phyloP scores from a whole-genome alignment of 2,888 invertebrate species.

The Leptura quadrifasciata region DNA sequence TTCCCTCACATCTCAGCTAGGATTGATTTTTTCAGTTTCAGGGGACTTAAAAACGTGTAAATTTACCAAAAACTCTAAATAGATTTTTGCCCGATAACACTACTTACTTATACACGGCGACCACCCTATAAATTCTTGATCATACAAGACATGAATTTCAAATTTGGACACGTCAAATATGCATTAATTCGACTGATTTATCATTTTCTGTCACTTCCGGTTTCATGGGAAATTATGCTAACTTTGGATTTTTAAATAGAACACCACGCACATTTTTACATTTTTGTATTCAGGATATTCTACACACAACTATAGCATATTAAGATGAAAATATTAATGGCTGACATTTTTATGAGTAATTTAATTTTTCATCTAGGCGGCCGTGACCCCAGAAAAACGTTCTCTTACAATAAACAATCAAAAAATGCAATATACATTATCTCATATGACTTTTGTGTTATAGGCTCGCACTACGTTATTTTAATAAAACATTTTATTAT shows the following conservation, averaged over 20 bases:
- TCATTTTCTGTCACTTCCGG: background rate
- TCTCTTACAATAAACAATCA: too few relatives aligned
- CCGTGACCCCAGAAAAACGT: background rate
- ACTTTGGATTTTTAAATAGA: background rate
- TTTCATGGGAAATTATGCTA: background rate
- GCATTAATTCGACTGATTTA: background rate
- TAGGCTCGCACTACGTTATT: too few relatives aligned
- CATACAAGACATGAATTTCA: background rate
- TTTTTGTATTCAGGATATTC: background rate
- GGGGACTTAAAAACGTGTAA: too few relatives aligned
- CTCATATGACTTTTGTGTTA: too few relatives aligned
- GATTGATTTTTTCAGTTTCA: too few relatives aligned
- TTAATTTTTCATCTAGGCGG: too few relatives aligned
- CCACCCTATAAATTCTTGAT: slow-evolving; percentile 1
- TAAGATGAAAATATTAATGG: background rate
- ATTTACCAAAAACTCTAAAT: too few relatives aligned
- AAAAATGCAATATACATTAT: too few relatives aligned
- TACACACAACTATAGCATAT: background rate
- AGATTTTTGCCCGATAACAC: too few relatives aligned
- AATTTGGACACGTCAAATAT: slow-evolving; percentile 1
- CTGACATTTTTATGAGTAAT: background rate
- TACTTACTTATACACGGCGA: slow-evolving; percentile 9
- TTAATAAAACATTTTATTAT: too few relatives aligned
- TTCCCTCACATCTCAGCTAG: too few relatives aligned
- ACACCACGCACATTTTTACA: background rate